A percentile compares a stretch with the other conserved stretches of the same genome.
Evolutionary conservation across 1,140 invertebrate species (phyloP).

Genomic region (Ceratina calcarata): DNA sequence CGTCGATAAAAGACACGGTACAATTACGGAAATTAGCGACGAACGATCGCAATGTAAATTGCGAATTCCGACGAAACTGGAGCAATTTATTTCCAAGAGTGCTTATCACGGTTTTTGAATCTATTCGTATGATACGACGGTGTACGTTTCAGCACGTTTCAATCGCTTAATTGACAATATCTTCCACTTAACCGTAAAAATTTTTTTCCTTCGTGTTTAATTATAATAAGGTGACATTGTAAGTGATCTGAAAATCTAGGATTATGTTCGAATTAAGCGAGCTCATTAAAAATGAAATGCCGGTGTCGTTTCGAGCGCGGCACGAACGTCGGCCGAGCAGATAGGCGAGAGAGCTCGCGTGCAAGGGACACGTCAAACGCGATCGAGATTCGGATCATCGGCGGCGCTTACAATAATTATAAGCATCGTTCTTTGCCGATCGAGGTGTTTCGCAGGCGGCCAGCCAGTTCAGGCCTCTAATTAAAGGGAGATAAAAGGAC

Average conservation of each 20-base stretch:
- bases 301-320: background rate
- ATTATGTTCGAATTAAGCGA: background rate
- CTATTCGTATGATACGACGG: background rate
- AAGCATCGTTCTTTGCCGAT: background rate
- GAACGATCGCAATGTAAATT: conserved; percentile 6
- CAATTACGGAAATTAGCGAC: conserved; percentile 20
- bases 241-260: too few species aligned
- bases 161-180: too few species aligned
- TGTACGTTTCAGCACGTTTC: background rate
- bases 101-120: background rate
- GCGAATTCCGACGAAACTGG: background rate
- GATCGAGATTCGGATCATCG: conserved; percentile 19
- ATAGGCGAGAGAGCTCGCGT: conserved; percentile 25
- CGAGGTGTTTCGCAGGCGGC: background rate
- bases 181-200: background rate
- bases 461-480: background rate
- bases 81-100: background rate
- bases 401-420: conserved; percentile 43
- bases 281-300: background rate
- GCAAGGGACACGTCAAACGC: conserved; percentile 17
- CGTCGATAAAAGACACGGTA: conserved; percentile 5
- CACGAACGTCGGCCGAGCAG: background rate
- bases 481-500: background rate
- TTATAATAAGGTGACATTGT: background rate
- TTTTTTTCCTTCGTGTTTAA: background rate